These are phyloP conservation scores for Apocrypta bakeri DNA, from an alignment of 1,140 invertebrate genomes.

Conservation along the genomic window DNA sequence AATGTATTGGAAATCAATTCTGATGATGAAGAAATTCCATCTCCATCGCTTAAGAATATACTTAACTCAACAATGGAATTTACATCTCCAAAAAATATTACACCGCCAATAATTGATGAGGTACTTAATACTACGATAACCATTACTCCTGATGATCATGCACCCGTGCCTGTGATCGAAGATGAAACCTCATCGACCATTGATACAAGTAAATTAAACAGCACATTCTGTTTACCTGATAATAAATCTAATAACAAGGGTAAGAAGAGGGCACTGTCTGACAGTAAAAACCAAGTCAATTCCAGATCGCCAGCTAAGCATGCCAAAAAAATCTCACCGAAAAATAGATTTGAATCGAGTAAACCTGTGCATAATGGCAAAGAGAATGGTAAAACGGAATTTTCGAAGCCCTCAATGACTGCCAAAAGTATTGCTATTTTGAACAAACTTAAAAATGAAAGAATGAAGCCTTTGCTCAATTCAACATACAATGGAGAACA, in stretches of 20 bases:
- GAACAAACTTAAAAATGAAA: conserved; percentile 67
- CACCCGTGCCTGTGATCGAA: conserved; percentile 46
- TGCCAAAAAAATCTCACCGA: conserved; percentile 58
- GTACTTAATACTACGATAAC: conserved; percentile 52
- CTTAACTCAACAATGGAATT: conserved; percentile 55
- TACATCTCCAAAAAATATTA: conserved; percentile 45
- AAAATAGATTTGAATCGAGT: conserved; percentile 47
- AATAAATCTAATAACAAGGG: conserved; percentile 52
- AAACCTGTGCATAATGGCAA: conserved; percentile 57
- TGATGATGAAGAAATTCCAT: conserved; percentile 31
- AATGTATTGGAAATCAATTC: conserved; percentile 39
- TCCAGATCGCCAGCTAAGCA: conserved; percentile 60
- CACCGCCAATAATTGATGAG: conserved; percentile 16
- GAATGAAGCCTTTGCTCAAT: conserved; percentile 51
- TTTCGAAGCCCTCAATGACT: conserved; percentile 61
- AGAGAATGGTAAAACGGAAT: conserved; percentile 64
- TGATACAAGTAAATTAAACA: conserved; percentile 60
- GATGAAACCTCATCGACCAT: conserved; percentile 44
- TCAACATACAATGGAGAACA: conserved; percentile 40
- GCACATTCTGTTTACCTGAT: conserved; percentile 60
- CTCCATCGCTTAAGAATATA: conserved; percentile 35
- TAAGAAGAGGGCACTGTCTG: conserved; percentile 65
- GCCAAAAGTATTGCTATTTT: conserved; percentile 69
- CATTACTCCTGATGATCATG: conserved; percentile 39
- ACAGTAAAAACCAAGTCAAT: conserved; percentile 62